phyloP scores from a whole-genome alignment of 2,888 invertebrate species.

The Plusia festucae region DNA sequence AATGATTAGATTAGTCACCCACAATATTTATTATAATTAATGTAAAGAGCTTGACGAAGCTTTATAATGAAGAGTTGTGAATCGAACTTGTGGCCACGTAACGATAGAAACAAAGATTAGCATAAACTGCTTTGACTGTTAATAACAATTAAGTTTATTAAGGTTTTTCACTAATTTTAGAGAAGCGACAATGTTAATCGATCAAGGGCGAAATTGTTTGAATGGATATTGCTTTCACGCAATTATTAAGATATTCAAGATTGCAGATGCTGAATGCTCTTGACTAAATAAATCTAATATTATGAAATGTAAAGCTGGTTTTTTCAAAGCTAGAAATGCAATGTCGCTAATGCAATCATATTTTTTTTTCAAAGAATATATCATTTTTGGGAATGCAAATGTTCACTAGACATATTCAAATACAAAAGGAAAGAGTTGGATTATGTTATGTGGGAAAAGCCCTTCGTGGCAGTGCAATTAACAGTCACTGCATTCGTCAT shows the following conservation, averaged over 20 bases:
- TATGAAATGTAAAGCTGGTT: conserved; percentile 21
- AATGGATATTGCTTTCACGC: conserved; percentile 39
- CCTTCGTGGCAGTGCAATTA: conserved; percentile 20
- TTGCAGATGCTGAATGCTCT: conserved; percentile 46
- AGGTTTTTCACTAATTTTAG: conserved; percentile 65
- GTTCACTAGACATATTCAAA: conserved; percentile 19
- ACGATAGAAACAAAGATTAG: conserved; percentile 81
- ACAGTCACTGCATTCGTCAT: conserved; percentile 44
- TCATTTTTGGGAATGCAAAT: conserved; percentile 14
- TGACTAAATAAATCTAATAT: conserved; percentile 27
- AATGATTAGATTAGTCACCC: conserved; percentile 73
- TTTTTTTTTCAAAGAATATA: conserved; percentile 46
- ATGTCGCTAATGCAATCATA: conserved; percentile 30
- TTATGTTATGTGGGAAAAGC: background rate
- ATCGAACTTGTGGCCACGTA: conserved; percentile 88
- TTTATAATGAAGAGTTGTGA: conserved; percentile 89
- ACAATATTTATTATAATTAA: conserved; percentile 79
- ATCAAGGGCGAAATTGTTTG: conserved; percentile 43
- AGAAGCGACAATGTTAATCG: conserved; percentile 49
- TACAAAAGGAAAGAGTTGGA: background rate
- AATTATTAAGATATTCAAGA: conserved; percentile 26
- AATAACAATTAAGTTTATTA: conserved; percentile 73
- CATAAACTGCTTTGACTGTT: conserved; percentile 79
- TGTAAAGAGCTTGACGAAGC: conserved; percentile 88
- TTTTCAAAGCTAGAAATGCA: conserved; percentile 18